Evolutionary conservation across 2,797 vertebrate species (phyloP).

Genomic region (Pipistrellus kuhlii): DNA sequence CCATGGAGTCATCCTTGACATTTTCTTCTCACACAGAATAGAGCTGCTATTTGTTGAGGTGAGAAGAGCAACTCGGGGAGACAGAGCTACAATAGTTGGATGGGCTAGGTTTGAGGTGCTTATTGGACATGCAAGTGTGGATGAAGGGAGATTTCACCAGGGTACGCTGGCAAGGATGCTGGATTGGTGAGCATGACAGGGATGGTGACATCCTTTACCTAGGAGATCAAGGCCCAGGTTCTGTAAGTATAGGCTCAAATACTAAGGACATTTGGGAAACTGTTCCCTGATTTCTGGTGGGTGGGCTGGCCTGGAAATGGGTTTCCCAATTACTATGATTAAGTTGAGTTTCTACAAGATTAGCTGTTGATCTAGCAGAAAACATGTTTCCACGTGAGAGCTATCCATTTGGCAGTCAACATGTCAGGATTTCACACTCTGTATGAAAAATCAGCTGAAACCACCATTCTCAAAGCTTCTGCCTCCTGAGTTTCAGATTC

Average conservation of each 20-base stretch:
- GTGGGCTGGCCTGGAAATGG: background rate
- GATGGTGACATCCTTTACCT: background rate
- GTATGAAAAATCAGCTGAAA: background rate
- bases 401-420: background rate
- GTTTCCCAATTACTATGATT: background rate
- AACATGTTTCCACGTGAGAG: background rate
- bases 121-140: background rate
- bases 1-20: no score
- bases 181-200: background rate
- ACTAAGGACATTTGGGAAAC: background rate
- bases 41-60: background rate
- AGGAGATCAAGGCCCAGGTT: background rate
- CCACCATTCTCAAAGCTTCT: background rate
- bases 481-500: background rate
- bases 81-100: background rate
- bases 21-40: no score
- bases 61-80: background rate
- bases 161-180: background rate
- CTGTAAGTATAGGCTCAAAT: conserved; percentile 8
- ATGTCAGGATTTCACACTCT: background rate
- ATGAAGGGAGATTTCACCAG: background rate
- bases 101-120: background rate
- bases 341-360: background rate
- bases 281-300: background rate
- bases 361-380: background rate